Base-by-base conservation (phyloP, 2,888 invertebrate species). In the Steinernema scapterisci region DNA sequence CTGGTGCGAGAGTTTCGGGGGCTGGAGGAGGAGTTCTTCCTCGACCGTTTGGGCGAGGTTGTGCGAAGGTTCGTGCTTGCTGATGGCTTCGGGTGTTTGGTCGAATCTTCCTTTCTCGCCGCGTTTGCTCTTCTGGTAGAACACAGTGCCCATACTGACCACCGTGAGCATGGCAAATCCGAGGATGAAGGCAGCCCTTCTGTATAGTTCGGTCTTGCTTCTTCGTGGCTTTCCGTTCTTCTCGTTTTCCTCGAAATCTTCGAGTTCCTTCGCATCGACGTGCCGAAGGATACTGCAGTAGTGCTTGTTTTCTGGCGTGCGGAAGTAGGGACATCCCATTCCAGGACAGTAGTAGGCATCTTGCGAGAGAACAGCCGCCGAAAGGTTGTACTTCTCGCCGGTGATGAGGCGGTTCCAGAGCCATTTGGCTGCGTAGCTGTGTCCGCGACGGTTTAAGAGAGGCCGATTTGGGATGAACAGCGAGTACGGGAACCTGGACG, bases 351-450 rank as follows among this genome's bases (percentile, higher is more conserved):
- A 75, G 56, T 82, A 83, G 16, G 81, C 83, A 73, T 86, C 86
- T 45, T 81, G 78, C 0, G 86, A 86, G 2, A 86, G 79, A 7
- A 82, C 81, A 3, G 85, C 86, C 0, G 82, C 81, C 23, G 84
- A 80, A 6, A 86, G 76, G 75, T 86, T 86, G 80, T 86, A 86
- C 25, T 77, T 77, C 54, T 83, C 82, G 6, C 86, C 86, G n/a
- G 83, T 83, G 52, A 86, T 82, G 54, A 86, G 77, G 16, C 86
- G 80, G 79, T 86, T 86, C 86, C 86, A 86, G 43, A 43, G 78
- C 79, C 77, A 82, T 78, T 86, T 86, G 7, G 86, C 82, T 16
- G 86, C 86, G 72, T 86, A 86, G 63, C 82, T 84, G 75, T 86
- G 86, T 7, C 85, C 84, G 48, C 77, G 70, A 19, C 73, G 73